Evolutionary conservation across 2,797 vertebrate species (phyloP).

Genomic region (Micromesistius poutassou): DNA sequence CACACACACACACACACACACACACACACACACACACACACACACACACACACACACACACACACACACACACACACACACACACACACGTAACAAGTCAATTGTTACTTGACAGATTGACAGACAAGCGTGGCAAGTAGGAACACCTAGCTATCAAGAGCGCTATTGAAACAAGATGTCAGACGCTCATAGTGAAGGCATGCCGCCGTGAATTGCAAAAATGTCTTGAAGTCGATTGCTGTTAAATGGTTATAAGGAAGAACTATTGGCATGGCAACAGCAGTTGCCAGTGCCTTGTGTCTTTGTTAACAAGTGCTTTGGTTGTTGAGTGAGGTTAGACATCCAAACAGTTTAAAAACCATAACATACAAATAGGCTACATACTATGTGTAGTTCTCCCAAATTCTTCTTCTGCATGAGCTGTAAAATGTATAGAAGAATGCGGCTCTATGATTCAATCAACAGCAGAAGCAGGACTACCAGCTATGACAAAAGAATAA

Average conservation of each 20-base stretch:
- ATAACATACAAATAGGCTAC: neutral
- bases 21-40: too few relatives aligned
- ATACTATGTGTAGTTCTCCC: too few relatives aligned
- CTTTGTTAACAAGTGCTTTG: slow-evolving; percentile 7
- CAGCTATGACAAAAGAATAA: neutral
- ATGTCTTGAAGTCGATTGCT: slow-evolving; percentile 6
- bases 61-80: neutral
- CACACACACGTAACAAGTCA: neutral
- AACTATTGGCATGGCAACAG: slow-evolving; percentile 20
- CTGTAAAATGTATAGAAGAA: neutral
- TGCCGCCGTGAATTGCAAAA: slow-evolving; percentile 6
- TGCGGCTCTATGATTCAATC: neutral
- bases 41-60: too few relatives aligned
- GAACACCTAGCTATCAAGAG: neutral
- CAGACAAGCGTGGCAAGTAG: neutral
- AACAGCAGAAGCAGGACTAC: neutral
- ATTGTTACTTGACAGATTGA: neutral
- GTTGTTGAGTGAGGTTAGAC: neutral
- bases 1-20: too few relatives aligned
- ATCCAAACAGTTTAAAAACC: neutral
- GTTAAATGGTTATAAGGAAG: slow-evolving; percentile 17
- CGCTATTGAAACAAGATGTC: slow-evolving; percentile 16
- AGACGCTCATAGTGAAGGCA: slow-evolving; percentile 1
- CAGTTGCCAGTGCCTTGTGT: slow-evolving; percentile 14
- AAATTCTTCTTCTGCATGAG: neutral